Evolutionary conservation across 2,797 vertebrate species (phyloP), one percentile per base, ranked within the genome.

Genomic region (Sebastes matsubarae): DNA sequence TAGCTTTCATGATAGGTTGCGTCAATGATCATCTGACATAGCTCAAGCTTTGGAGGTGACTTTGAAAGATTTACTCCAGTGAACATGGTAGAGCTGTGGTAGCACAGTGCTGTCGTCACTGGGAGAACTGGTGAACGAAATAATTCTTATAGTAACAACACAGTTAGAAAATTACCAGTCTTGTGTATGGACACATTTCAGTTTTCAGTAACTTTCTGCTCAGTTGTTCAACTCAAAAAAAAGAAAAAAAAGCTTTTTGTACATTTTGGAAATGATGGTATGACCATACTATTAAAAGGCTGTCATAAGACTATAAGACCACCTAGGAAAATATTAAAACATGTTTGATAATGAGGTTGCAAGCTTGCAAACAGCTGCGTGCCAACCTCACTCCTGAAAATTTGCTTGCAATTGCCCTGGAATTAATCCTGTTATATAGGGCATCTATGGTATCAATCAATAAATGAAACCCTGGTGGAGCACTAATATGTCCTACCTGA

Each of bases 401-500:
- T 2, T 2, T 69, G 50, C 34, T 8, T 58, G 34, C 34, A 30
- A 27, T 16, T 8, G 6, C 25, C 7, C 22, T 64, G 16, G 3
- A 54, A 22, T 7, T 14, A 16, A n/a, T 46, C 20, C 32, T 29
- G 20, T 25, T 46, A 22, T 29, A 36, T 29, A 16, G 16, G 6
- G 8, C 38, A 38, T 68, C 27, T 34, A 24, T 6, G 36, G 6
- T n/a, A 6, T 54, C 2, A 20, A 6, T 54, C 2, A 20, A 25
- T 52, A 4, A 9, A 59, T 30, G 0, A 55, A 60, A 69, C 29
- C 8, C 34, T 77, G 29, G 9, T 16, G 5, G 8, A 42, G 10
- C 46, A 24, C 4, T 6, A 6, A 5, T 6, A n/a, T 70, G 55
- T 88, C 85, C 38, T 87, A 97, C 95, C 90, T 94, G 93, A 97